Evolutionary conservation across 64 coral and sea anemone species (phyloP).

Genomic region (Actinia equina): DNA sequence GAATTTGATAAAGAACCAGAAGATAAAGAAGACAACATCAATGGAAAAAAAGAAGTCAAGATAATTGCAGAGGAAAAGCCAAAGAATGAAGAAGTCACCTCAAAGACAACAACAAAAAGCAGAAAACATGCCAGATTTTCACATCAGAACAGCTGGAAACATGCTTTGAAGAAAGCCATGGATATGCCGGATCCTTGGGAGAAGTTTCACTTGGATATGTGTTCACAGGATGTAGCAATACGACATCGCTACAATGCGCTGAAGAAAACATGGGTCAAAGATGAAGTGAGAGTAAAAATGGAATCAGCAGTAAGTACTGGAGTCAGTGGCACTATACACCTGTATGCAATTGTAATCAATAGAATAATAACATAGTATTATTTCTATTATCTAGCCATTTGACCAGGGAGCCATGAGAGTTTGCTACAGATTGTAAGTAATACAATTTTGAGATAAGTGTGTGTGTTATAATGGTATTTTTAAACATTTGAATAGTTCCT

Average conservation of each 20-base stretch:
- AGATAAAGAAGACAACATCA: not conserved
- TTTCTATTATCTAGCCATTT: constrained; percentile 78
- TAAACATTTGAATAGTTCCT: too few relatives aligned
- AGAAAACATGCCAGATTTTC: constrained; percentile 41
- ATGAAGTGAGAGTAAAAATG: constrained; percentile 98
- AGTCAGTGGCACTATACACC: not conserved
- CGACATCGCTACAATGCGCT: constrained; percentile 93
- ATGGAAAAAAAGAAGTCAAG: not conserved
- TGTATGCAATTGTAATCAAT: not conserved
- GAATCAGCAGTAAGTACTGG: constrained; percentile 76
- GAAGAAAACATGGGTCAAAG: constrained; percentile 93
- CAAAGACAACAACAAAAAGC: not conserved
- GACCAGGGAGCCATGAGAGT: constrained; percentile 98
- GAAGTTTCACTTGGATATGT: constrained; percentile 86
- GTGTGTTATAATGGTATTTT: too few relatives aligned
- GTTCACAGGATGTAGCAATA: constrained; percentile 65
- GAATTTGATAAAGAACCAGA: constrained; percentile 3
- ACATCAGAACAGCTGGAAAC: constrained; percentile 81
- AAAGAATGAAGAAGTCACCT: not conserved
- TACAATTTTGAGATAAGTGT: too few relatives aligned
- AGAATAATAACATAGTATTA: not conserved
- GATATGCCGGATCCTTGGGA: constrained; percentile 90
- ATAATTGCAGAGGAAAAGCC: not conserved
- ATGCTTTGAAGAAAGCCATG: constrained; percentile 71
- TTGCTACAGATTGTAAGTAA: constrained; percentile 93